These are phyloP conservation scores for Telmatherina bonti DNA, from an alignment of 2,797 vertebrate genomes.

Conservation along the genomic window DNA sequence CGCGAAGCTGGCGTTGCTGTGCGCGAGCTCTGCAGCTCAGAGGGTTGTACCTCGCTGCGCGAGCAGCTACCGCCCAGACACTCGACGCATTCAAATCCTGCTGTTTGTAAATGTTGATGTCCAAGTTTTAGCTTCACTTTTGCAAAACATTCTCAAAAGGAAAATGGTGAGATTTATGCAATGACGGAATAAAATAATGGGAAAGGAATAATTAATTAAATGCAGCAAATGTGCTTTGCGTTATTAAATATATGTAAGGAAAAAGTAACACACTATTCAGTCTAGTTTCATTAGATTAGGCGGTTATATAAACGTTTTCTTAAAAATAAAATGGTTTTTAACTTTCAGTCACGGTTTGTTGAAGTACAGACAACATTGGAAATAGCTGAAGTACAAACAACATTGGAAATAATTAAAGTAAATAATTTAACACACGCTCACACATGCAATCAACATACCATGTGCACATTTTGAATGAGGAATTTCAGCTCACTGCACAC, in stretches of 20 bases:
- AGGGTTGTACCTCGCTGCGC: conserved; percentile 4
- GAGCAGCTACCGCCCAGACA: conserved; percentile 49
- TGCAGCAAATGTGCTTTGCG: too few species aligned
- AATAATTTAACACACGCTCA: too few species aligned
- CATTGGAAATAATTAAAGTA: too few species aligned
- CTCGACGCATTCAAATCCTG: conserved; percentile 32
- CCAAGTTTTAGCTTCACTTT: neutral
- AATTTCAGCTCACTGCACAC: too few species aligned
- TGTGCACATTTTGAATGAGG: too few species aligned
- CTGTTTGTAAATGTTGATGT: neutral
- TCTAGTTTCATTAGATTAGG: too few species aligned
- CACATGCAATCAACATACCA: too few species aligned
- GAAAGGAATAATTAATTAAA: neutral
- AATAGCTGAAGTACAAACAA: too few species aligned
- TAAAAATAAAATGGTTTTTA: neutral
- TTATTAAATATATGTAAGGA: too few species aligned
- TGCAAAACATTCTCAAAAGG: neutral
- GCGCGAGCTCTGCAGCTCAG: conserved; percentile 38
- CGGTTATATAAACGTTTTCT: neutral
- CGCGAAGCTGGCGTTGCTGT: conserved; percentile 36
- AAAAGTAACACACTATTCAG: too few species aligned
- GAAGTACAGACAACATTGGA: too few species aligned
- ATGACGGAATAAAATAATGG: neutral
- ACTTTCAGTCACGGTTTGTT: neutral
- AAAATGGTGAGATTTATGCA: too few species aligned